These are phyloP conservation scores for Uromys caudimaculatus DNA, from an alignment of 2,797 vertebrate genomes.

Conservation along the genomic window DNA sequence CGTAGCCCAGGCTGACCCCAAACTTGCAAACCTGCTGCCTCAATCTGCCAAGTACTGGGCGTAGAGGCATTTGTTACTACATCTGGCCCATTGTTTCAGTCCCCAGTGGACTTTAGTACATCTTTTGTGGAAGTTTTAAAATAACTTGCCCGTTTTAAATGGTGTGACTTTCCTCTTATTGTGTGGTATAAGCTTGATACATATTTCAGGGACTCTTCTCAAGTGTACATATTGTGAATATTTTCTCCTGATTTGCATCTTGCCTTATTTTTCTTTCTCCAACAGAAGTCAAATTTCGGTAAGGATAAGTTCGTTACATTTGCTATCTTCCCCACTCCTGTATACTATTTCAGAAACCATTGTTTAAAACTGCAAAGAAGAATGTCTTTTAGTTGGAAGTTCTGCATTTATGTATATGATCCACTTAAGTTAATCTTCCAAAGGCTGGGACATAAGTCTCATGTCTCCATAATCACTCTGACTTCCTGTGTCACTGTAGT, in stretches of 20 bases:
- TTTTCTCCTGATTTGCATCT: conserved; percentile 43
- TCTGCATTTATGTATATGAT: neutral
- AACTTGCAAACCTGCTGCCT: neutral
- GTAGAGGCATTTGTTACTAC: neutral
- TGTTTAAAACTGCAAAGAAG: conserved; percentile 16
- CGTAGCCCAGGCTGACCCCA: neutral
- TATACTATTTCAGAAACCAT: neutral
- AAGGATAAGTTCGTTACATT: neutral
- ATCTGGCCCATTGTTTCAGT: neutral
- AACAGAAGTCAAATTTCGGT: conserved; percentile 20
- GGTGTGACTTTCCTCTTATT: conserved; percentile 24
- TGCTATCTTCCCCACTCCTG: neutral
- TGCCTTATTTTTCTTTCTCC: conserved; percentile 38
- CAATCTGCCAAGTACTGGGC: neutral
- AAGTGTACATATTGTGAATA: conserved; percentile 5
- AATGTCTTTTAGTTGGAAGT: neutral
- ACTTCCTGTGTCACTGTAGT: neutral
- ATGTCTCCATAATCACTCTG: neutral
- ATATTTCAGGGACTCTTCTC: conserved; percentile 36
- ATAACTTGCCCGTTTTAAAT: conserved; percentile 31
- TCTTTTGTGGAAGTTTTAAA: conserved; percentile 25
- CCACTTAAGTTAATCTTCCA: conserved; percentile 20
- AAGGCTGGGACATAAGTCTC: neutral
- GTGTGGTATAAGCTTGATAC: neutral
- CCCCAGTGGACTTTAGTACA: neutral